Conservation (phyloP, 2,888 invertebrate genomes). For the Latheticus oryzae region DNA sequence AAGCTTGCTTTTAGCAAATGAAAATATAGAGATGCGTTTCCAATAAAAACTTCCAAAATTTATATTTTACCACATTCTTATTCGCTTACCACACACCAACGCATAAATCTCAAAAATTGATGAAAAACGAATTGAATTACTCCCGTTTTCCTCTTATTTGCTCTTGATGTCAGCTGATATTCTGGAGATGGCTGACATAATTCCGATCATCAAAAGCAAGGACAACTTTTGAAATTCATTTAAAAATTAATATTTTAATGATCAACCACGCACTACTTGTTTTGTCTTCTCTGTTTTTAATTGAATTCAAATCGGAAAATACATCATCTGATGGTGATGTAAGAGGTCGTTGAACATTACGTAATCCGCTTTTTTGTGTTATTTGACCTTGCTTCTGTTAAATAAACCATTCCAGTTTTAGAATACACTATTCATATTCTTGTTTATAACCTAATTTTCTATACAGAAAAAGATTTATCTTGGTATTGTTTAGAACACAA, state of each 20-base stretch:
- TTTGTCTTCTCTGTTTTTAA: background rate
- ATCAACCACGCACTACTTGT: constrained; percentile 3
- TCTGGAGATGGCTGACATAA: background rate
- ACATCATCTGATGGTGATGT: constrained; percentile 20
- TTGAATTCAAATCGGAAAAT: constrained; percentile 5
- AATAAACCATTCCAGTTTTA: constrained; percentile 10
- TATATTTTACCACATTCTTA: constrained; percentile 5
- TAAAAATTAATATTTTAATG: constrained; percentile 2
- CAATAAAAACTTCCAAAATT: constrained; percentile 5
- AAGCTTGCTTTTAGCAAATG: background rate
- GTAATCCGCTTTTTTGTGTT: constrained; percentile 11
- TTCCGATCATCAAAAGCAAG: background rate
- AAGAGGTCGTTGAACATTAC: constrained; percentile 32
- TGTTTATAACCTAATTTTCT: background rate
- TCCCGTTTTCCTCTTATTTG: constrained; percentile 7
- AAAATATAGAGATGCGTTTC: constrained; percentile 4
- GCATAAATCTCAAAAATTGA: constrained; percentile 2
- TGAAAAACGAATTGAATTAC: constrained; percentile 10
- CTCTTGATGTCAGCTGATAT: constrained; percentile 6
- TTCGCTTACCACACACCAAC: background rate
- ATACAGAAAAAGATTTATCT: no score
- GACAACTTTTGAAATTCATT: background rate
- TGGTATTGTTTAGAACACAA: constrained; percentile 3
- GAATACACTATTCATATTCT: constrained; percentile 4
- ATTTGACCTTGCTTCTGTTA: constrained; percentile 17